Evolutionary conservation across 2,888 invertebrate species (phyloP).

Genomic region (Mimumesa dahlbomi): DNA sequence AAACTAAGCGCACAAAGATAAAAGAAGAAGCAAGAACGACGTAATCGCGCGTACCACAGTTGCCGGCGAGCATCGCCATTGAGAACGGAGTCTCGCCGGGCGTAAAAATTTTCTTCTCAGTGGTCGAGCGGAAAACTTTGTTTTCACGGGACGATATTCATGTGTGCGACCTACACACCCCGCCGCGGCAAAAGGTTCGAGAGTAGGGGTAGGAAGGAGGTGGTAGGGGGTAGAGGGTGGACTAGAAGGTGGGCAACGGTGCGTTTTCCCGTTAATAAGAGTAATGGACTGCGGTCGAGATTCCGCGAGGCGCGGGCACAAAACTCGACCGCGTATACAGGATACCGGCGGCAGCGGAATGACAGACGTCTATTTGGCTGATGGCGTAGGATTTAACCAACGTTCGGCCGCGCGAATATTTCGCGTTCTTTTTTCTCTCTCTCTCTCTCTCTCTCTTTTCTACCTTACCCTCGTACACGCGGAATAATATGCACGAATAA

Average conservation of each 20-base stretch:
- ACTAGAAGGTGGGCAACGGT: too few relatives aligned
- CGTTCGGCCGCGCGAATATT: constrained; percentile 51
- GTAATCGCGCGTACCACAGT: neutral
- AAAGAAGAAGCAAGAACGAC: neutral
- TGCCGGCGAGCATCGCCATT: neutral
- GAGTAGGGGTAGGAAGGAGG: too few relatives aligned
- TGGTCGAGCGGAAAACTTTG: too few relatives aligned
- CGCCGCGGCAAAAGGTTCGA: too few relatives aligned
- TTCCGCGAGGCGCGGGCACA: constrained; percentile 12
- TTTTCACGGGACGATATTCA: too few relatives aligned
- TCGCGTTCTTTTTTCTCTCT: too few relatives aligned
- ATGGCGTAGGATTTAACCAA: constrained; percentile 51
- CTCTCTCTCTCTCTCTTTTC: too few relatives aligned
- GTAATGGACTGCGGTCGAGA: constrained; percentile 56
- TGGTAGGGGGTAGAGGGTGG: too few relatives aligned
- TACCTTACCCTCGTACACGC: constrained; percentile 36
- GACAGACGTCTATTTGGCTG: constrained; percentile 62
- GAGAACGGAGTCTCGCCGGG: neutral
- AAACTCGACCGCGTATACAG: constrained; percentile 29
- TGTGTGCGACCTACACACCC: too few relatives aligned
- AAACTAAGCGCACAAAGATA: neutral
- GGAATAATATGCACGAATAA: constrained; percentile 57
- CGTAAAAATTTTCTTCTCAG: constrained; percentile 8
- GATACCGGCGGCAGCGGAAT: constrained; percentile 19
- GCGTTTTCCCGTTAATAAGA: constrained; percentile 59